These are phyloP conservation scores for Nemapogon koenigi DNA, from an alignment of 2,888 invertebrate species.

Conservation along the genomic window DNA sequence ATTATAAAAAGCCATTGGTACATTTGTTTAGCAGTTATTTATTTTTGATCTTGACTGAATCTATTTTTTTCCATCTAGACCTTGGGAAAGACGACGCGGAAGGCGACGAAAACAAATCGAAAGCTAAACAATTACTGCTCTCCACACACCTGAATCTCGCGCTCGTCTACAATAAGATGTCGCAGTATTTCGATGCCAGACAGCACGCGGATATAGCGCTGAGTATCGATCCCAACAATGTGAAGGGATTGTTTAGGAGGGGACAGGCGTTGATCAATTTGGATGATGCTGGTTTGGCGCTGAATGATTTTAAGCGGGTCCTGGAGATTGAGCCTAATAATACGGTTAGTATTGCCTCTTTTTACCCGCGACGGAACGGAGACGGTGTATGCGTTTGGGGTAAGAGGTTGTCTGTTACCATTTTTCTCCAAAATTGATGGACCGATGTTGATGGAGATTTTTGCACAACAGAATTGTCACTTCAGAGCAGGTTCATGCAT, in stretches of 20 bases:
- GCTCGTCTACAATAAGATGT: conserved; percentile 71
- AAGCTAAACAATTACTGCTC: conserved; percentile 60
- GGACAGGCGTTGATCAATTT: conserved; percentile 81
- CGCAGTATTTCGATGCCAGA: conserved; percentile 71
- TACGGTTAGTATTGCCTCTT: conserved; percentile 40
- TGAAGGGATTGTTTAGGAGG: conserved; percentile 89
- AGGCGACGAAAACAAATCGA: conserved; percentile 25
- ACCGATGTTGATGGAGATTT: too few species aligned
- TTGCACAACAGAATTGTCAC: too few species aligned
- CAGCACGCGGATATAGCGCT: conserved; percentile 81
- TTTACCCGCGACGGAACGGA: too few species aligned
- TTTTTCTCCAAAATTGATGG: too few species aligned
- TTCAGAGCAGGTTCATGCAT: too few species aligned
- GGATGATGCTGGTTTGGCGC: conserved; percentile 79
- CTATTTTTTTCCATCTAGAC: too few species aligned
- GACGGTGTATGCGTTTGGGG: too few species aligned
- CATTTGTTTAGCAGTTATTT: too few species aligned
- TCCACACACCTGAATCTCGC: conserved; percentile 83
- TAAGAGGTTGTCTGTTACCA: too few species aligned
- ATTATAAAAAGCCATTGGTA: too few species aligned
- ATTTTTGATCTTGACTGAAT: too few species aligned
- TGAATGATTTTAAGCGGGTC: conserved; percentile 78
- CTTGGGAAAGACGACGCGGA: too few species aligned
- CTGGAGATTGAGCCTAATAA: conserved; percentile 83
- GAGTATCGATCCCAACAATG: conserved; percentile 74